Evolutionary conservation across 2,113 vertebrate genomes (phyloP).

Genomic region (Gnathonemus echidnorhynchus): DNA sequence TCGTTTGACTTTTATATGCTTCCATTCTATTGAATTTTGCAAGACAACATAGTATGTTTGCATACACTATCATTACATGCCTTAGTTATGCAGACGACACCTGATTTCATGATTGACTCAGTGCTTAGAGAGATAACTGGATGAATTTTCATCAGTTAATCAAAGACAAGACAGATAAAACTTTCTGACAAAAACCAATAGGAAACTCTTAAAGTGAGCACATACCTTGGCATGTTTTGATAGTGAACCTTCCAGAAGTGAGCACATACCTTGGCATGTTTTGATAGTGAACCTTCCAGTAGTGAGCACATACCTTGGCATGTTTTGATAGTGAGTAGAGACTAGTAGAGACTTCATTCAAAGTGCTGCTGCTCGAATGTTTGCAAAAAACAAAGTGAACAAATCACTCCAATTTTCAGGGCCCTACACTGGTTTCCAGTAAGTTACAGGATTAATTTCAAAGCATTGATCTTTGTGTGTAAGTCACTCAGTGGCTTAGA

Average conservation of each 20-base stretch:
- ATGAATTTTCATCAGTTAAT: not conserved
- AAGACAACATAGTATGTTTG: not conserved
- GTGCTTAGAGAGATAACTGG: not conserved
- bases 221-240: not conserved
- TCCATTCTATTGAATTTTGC: not conserved
- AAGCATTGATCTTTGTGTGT: not conserved
- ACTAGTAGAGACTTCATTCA: not conserved
- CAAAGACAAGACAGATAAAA: not conserved
- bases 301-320: not conserved
- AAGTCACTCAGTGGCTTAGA: not conserved
- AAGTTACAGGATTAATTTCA: not conserved
- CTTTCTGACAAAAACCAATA: not conserved
- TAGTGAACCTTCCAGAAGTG: not conserved
- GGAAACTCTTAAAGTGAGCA: not conserved
- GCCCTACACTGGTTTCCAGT: not conserved
- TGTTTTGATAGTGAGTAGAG: not conserved
- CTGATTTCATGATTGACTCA: not conserved
- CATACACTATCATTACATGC: not conserved
- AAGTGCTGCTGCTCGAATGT: not conserved
- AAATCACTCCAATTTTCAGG: not conserved
- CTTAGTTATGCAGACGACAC: not conserved
- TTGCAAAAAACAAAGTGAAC: not conserved
- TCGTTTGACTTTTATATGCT: not conserved
- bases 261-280: not conserved
- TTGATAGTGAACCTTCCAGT: not conserved